Base-by-base conservation (phyloP, 2,888 invertebrate genomes). In the Lithophane semibrunnea region DNA sequence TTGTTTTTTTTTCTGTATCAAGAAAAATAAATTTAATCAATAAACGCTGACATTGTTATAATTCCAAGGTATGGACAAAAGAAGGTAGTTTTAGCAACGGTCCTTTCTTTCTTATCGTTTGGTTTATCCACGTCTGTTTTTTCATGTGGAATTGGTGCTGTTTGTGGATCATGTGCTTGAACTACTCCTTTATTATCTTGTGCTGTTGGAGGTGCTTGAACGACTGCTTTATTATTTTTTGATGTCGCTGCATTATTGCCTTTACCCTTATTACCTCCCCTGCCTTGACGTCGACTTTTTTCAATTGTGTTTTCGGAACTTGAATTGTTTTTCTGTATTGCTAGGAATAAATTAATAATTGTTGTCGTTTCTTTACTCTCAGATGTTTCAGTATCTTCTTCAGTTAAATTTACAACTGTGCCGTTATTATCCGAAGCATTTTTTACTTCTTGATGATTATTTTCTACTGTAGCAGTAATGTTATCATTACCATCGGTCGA, bases 61-160 rank as follows among this genome's bases (percentile, higher is more conserved):
- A 94, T 88, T 16, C 96, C 95, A 63, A 95, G 92, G 77, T 92
- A 95, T 0, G 96, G 96, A 73, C 95, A 96, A 75, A 92, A 95
- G 73, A 95, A 94, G 0, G 93, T 90, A 0, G 93, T 92, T 72
- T 83, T 89, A 0, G 90, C 92, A 2, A 93, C 70, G 13, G 84
- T 91, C 67, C 77, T 86, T 1, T 42, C 75, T 47, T 0, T 2
- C 12, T 44, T 47, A 79, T 0, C 21, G 7, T 61, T 81, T 80
- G 16, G 0, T 56, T n/a, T 47, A 2, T 8, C 18, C 37, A 4
- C 5, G 44, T 60, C 13, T 37, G 0, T 24, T 52, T n/a, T 1
- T 44, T 44, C 9, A 44, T 44, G 9, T 44, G 9, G 44, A 44
- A 1, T 10, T 44, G 47, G 0, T 49, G 13, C 47, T 12, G 12